Base-by-base conservation (phyloP, 2,113 vertebrate genomes). In the Phylloscopus trochilus region DNA sequence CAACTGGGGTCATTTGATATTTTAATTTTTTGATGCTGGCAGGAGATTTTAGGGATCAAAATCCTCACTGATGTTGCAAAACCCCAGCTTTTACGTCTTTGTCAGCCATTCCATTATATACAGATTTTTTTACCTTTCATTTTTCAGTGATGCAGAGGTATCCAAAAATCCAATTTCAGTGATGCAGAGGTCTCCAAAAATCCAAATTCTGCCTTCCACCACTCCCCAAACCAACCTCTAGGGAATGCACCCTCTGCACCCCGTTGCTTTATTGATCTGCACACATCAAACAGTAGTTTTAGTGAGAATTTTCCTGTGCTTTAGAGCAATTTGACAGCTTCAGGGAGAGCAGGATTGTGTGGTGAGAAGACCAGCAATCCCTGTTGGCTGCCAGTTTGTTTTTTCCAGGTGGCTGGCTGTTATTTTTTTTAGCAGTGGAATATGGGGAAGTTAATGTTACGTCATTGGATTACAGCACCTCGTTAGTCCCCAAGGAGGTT, bases 371-470 rank as follows among this genome's bases (percentile, higher is more conserved):
- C 0, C 13, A 58, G 31, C 15, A 20, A 3, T 88, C 90, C 51
- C 78, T 78, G 0, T 2, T 72, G 62, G 63, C 60, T 30, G 23
- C 83, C 64, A 46, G 6, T 19, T 69, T 7, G 74, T n/a, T 28
- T 46, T 62, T 33, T 16, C 3, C 33, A 46, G 33, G 28, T 13
- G 37, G 6, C 31, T 69, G 83, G 53, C 3, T 39, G 55, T 23
- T 46, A 2, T 15, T 53, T 69, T 69, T 10, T 27, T 33, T 2
- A 44, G 3, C 46, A 23, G 39, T 46, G 63, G 37, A 31, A 10
- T 4, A 14, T 0, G 4, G 20, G 16, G 13, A 41, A 41, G 16
- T 46, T 7, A 13, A 1, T 5, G 46, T 60, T 46, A 2, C 0
- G 0, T 19, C 27, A 33, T 28, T 63, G 78, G 41, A 9, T 74